A percentile compares a stretch with the other conserved stretches of the same genome.
Evolutionary conservation across 2,113 vertebrate species (phyloP).

Genomic region (Melanotaenia duboulayi): DNA sequence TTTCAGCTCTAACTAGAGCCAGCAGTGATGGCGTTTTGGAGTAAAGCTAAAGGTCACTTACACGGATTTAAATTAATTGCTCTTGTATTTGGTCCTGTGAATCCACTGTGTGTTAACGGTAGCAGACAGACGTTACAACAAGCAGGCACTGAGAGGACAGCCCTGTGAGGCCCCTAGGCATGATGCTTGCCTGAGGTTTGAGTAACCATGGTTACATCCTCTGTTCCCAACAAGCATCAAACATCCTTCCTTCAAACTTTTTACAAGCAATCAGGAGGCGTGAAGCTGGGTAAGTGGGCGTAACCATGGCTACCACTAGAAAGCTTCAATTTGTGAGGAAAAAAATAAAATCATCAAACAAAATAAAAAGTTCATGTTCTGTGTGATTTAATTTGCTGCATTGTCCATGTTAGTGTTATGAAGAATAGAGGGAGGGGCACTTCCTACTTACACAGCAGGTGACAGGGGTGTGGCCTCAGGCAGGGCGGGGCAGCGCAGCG

Average conservation of each 20-base stretch:
- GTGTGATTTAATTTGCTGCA: constrained; percentile 63
- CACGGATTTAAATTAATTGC: too few species aligned
- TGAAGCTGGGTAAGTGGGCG: constrained; percentile 19
- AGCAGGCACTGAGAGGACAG: constrained; percentile 94
- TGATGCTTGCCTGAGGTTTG: constrained; percentile 27
- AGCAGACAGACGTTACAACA: constrained; percentile 63
- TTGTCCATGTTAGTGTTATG: constrained; percentile 72
- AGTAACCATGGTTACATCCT: constrained; percentile 75
- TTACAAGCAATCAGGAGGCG: constrained; percentile 17
- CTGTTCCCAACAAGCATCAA: constrained; percentile 13
- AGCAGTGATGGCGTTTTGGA: too few species aligned
- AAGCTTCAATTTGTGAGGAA: constrained; percentile 52
- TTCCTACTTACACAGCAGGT: constrained; percentile 99
- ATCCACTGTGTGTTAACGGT: constrained; percentile 72
- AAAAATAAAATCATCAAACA: constrained; percentile 5
- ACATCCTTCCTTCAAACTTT: constrained; percentile 15
- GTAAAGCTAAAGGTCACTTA: too few species aligned
- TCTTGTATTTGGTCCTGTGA: constrained; percentile 47
- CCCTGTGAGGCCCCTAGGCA: constrained; percentile 87
- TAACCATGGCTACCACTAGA: constrained; percentile 61
- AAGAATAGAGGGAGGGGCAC: constrained; percentile 88
- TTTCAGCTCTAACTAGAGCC: constrained; percentile 1
- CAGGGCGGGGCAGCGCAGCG: constrained; percentile 77
- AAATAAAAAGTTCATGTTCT: constrained; percentile 24
- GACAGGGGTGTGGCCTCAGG: constrained; percentile 96